Conservation (phyloP, 2,888 invertebrate genomes). For the Nymphalis urticae region DNA sequence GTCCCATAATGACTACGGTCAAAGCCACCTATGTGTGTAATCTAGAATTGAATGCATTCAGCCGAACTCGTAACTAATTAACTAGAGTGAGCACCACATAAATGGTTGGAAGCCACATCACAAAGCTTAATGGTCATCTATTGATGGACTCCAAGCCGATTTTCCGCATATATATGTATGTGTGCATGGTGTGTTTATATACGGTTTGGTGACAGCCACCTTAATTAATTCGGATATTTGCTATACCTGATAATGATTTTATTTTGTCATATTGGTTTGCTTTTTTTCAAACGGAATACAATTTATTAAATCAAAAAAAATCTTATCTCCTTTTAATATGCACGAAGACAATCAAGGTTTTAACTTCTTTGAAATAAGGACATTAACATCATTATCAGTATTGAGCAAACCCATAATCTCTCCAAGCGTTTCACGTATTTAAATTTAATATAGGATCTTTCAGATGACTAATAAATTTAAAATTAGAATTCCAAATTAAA, state of each 20-base stretch:
- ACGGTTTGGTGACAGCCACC: slow-evolving; percentile 9
- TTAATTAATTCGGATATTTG: background rate
- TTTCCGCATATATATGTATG: slow-evolving; percentile 14
- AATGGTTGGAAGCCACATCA: slow-evolving; percentile 27
- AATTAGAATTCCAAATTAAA: no score
- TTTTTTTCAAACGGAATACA: background rate
- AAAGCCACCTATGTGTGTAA: slow-evolving; percentile 19
- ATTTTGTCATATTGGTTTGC: background rate
- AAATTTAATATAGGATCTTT: no score
- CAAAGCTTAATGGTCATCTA: slow-evolving; percentile 32
- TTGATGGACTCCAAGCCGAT: slow-evolving; percentile 25
- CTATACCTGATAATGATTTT: background rate
- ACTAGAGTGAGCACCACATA: slow-evolving; percentile 33
- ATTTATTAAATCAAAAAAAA: no score
- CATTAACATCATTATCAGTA: no score
- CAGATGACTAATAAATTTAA: no score
- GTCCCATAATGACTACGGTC: slow-evolving; percentile 19
- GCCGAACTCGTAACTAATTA: slow-evolving; percentile 33
- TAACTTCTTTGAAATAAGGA: no score
- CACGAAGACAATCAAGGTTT: no score
- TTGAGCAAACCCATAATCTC: no score
- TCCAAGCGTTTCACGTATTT: no score
- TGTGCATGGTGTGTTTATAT: slow-evolving; percentile 13
- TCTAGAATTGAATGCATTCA: slow-evolving; percentile 28
- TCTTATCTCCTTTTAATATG: no score